Percentiles rank a stretch among this genome's conserved stretches.
Evolutionary conservation across 1,140 invertebrate genomes (phyloP).

Genomic region (Agrypnia vestita): DNA sequence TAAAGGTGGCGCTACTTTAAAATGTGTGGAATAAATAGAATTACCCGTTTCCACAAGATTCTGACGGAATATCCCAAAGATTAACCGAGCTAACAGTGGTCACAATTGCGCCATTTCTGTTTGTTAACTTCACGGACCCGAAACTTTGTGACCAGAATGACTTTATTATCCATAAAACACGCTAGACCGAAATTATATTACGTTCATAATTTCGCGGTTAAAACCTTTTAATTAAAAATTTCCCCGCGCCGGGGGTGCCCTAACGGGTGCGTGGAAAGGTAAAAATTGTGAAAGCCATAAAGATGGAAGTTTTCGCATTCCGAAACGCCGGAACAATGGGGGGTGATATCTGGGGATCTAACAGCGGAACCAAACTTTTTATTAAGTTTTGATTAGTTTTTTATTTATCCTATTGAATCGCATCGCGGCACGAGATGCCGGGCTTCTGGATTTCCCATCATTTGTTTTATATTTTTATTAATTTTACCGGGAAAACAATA

Average conservation of each 20-base stretch:
- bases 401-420: conserved; percentile 46
- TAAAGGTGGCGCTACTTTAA: no score
- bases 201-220: conserved; percentile 31
- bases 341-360: conserved; percentile 43
- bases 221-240: conserved; percentile 45
- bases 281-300: conserved; percentile 45
- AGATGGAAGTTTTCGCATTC: conserved; percentile 48
- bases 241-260: neutral
- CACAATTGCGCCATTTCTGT: conserved; percentile 16
- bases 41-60: neutral
- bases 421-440: conserved; percentile 19
- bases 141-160: conserved; percentile 16
- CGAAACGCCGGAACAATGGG: conserved; percentile 10
- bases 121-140: no score
- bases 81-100: neutral
- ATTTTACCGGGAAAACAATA: neutral
- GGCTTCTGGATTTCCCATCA: conserved; percentile 8
- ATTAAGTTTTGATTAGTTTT: conserved; percentile 51
- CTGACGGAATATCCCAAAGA: neutral
- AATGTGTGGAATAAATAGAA: neutral
- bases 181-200: conserved; percentile 27
- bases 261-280: conserved; percentile 38
- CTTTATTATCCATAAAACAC: conserved; percentile 19
- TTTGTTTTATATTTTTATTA: conserved; percentile 17
- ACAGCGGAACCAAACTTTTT: conserved; percentile 27